Base-by-base conservation (phyloP, 2,113 vertebrate species). In the Dasyprocta punctata region DNA sequence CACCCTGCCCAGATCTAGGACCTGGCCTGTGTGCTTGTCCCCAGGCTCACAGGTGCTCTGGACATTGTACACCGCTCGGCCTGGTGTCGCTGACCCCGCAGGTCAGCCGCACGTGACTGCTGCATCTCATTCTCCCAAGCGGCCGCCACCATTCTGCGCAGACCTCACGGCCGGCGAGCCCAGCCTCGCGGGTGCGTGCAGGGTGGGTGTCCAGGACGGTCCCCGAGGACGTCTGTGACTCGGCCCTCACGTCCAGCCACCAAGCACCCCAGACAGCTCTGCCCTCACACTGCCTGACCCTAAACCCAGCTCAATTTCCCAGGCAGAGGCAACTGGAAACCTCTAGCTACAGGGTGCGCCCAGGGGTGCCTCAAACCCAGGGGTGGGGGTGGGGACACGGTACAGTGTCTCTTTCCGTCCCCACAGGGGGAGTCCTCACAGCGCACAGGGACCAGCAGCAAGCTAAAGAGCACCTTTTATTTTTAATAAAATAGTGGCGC, bases 401-500 rank as follows among this genome's bases (percentile, higher is more conserved):
- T n/a, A 28, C 22, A 30, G 41, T 52, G 26, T 16, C 86, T 26
- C 58, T 63, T 14, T 20, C 38, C 24, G 30, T 7, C n/a, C 63
- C 49, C 67, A 26, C 19, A 16, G 7, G 58, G 61, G 83, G 97
- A 91, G 88, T 95, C 83, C 77, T 90, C 93, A 89, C 84, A 49
- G 96, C 26, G 1, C 86, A 93, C 98, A 93, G 91, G 96, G 81
- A 88, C 98, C 98, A 96, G 98, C 95, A 77, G 98, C 99, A 99
- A 99, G 99, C 99, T 99, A 99, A 98, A 99, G 97, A 97, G 99
- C 98, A 97, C 97, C 94, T 99, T 99, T 99, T 99, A 98, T 99
- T 99, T 98, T 99, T 99, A 99, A 99, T 99, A 99, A 99, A 99
- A 99, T 99, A 99, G 98, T 98, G 97, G 98, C 96, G 96, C 99